A percentile compares a stretch with the other conserved stretches of the same genome.
Conservation (phyloP, 1,140 invertebrate genomes). For the Octopus bimaculoides region DNA sequence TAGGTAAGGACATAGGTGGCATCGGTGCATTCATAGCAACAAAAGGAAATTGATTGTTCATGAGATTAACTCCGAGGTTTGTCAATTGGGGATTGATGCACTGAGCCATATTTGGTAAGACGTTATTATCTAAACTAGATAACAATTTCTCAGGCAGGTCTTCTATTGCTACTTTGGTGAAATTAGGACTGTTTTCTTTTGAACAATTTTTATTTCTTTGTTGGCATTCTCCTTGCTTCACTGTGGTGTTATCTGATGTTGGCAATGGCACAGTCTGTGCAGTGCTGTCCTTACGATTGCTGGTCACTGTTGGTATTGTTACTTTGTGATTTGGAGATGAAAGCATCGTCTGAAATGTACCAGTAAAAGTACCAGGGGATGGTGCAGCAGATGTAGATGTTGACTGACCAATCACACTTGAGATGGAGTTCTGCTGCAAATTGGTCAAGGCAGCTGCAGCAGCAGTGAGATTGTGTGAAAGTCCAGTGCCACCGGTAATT, state of each 20-base stretch:
- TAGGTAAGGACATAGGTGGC: slow-evolving; percentile 67
- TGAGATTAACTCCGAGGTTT: slow-evolving; percentile 3
- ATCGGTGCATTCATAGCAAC: slow-evolving; percentile 56
- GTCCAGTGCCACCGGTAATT: background rate
- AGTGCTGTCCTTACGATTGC: background rate
- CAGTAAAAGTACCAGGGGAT: background rate
- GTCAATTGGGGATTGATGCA: slow-evolving; percentile 8
- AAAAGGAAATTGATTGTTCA: slow-evolving; percentile 26
- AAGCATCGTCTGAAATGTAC: background rate
- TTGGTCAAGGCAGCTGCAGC: background rate
- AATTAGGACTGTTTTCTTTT: slow-evolving; percentile 1
- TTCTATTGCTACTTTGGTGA: background rate
- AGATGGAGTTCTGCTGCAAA: background rate
- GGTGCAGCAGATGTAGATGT: background rate
- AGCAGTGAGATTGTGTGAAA: slow-evolving; percentile 12
- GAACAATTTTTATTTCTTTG: background rate
- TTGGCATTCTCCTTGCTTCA: background rate
- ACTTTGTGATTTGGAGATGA: background rate
- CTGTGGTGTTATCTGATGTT: background rate
- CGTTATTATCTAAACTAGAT: background rate
- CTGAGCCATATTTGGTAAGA: background rate
- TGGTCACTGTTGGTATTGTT: background rate
- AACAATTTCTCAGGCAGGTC: background rate
- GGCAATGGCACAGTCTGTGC: background rate
- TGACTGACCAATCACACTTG: background rate